These are phyloP conservation scores for Arctia plantaginis DNA, from an alignment of 2,888 invertebrate species.

Conservation along the genomic window DNA sequence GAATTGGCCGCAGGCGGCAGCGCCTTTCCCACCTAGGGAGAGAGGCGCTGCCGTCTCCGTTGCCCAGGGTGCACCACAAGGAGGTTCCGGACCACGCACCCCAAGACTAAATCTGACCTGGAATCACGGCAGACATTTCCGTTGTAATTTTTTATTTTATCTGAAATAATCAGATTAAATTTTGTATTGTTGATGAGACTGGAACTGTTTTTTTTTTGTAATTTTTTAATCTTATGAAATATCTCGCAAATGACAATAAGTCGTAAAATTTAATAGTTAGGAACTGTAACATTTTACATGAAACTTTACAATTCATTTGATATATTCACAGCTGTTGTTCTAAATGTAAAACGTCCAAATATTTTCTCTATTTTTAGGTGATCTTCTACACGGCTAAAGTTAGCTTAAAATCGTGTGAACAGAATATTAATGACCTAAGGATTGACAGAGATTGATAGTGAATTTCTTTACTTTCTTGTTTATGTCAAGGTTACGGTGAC, in stretches of 20 bases:
- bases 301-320: conserved; percentile 4
- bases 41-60: no score
- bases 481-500: conserved; percentile 8
- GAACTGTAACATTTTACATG: no score
- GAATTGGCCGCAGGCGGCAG: no score
- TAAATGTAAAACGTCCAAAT: conserved; percentile 2
- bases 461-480: conserved; percentile 10
- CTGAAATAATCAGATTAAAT: neutral
- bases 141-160: neutral
- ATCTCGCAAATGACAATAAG: conserved; percentile 6
- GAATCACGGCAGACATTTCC: neutral
- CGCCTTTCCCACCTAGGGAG: no score
- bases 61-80: no score
- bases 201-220: neutral
- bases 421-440: conserved; percentile 27
- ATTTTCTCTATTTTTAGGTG: neutral
- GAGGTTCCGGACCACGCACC: no score
- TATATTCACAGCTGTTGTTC: neutral
- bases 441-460: conserved; percentile 26
- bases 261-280: conserved; percentile 11
- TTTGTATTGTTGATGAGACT: neutral
- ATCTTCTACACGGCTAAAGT: conserved; percentile 4
- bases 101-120: neutral
- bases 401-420: conserved; percentile 13
- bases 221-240: conserved; percentile 1